Evolutionary conservation across 2,797 vertebrate species (phyloP).

Genomic region (Enteromius viviparus): DNA sequence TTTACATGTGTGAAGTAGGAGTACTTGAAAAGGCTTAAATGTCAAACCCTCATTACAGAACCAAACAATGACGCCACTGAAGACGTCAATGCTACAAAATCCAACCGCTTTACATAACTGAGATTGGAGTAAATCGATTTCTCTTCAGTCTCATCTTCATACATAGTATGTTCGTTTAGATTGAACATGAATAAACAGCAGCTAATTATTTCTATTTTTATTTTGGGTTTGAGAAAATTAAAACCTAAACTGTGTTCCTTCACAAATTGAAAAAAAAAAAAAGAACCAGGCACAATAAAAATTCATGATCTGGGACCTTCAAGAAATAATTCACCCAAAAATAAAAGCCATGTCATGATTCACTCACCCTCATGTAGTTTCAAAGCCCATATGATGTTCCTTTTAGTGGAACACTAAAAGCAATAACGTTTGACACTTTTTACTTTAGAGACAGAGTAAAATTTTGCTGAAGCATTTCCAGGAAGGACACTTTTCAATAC

Average conservation of each 20-base stretch:
- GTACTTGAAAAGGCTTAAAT: background rate
- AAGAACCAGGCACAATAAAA: background rate
- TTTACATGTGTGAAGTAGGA: background rate
- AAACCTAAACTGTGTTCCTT: background rate
- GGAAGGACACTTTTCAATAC: background rate
- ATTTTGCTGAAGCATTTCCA: background rate
- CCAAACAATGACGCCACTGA: background rate
- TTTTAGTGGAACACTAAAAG: background rate
- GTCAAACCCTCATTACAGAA: constrained; percentile 14
- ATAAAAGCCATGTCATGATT: background rate
- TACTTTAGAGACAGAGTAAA: constrained; percentile 1
- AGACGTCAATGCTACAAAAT: background rate
- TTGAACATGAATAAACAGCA: too few relatives aligned
- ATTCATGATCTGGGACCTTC: background rate
- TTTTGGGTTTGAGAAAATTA: background rate
- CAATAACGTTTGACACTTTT: background rate
- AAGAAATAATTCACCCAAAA: background rate
- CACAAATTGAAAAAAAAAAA: background rate
- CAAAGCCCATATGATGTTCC: background rate
- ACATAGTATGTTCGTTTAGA: background rate
- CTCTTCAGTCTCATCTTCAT: background rate
- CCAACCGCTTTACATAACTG: background rate
- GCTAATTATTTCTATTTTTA: background rate
- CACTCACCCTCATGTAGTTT: background rate
- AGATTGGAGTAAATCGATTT: background rate